Percentiles rank a stretch among this genome's conserved stretches.
These are phyloP conservation scores for Cryptotis parvus DNA, from an alignment of 2,113 vertebrate species.

Conservation along the genomic window DNA sequence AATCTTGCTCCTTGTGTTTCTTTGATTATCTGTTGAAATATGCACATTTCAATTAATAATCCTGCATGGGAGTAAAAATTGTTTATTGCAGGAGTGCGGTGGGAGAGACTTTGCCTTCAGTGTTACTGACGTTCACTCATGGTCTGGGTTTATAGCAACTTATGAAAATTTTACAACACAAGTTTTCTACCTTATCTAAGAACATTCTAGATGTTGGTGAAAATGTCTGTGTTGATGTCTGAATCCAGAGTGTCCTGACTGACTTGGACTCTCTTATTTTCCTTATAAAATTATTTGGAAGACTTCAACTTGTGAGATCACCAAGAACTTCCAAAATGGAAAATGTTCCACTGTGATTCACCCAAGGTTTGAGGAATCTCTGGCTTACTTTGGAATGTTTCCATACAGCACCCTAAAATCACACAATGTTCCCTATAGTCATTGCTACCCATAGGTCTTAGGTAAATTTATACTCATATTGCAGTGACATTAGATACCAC, in stretches of 20 bases:
- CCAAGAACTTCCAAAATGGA: background rate
- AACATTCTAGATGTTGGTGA: no score
- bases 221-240: background rate
- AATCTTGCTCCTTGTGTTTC: no score
- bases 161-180: background rate
- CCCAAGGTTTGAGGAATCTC: background rate
- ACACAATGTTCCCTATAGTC: background rate
- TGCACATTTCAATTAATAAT: no score
- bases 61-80: no score
- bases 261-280: background rate
- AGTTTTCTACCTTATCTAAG: background rate
- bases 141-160: background rate
- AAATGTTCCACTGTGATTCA: background rate
- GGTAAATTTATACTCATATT: background rate
- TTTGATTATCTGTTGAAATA: no score
- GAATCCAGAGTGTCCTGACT: background rate
- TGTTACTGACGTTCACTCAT: no score
- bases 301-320: background rate
- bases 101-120: no score
- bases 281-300: background rate
- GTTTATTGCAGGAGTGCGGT: no score
- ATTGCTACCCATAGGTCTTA: background rate
- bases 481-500: background rate
- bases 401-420: background rate
- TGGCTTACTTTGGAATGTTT: background rate